Evolutionary conservation across 2,888 invertebrate species (phyloP).

Genomic region (Xestia rhomboidea): DNA sequence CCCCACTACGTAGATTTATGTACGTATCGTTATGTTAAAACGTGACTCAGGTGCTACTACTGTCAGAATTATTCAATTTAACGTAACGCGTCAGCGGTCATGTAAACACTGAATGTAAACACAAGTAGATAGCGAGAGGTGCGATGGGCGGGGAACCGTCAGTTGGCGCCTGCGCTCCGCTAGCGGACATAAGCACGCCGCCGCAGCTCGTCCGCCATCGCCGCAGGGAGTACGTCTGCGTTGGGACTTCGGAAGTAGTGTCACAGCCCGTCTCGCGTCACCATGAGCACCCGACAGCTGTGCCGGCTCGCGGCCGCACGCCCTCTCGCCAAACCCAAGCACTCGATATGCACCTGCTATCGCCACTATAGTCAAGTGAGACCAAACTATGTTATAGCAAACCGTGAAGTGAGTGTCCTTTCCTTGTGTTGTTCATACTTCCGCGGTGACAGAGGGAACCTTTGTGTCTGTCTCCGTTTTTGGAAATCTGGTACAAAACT

Average conservation of each 20-base stretch:
- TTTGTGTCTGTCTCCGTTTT: slow-evolving; percentile 51
- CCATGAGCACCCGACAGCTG: slow-evolving; percentile 85
- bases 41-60: slow-evolving; percentile 64
- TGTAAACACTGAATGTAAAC: slow-evolving; percentile 81
- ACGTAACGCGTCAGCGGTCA: slow-evolving; percentile 77
- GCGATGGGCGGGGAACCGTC: slow-evolving; percentile 72
- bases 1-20: slow-evolving; percentile 43
- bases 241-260: slow-evolving; percentile 58
- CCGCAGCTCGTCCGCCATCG: slow-evolving; percentile 67
- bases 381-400: slow-evolving; percentile 86
- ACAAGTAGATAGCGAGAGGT: slow-evolving; percentile 79
- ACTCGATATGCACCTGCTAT: slow-evolving; percentile 76
- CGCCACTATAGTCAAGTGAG: slow-evolving; percentile 87
- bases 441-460: slow-evolving; percentile 43
- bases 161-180: slow-evolving; percentile 86
- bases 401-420: slow-evolving; percentile 85
- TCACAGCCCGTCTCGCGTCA: slow-evolving; percentile 64
- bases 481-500: slow-evolving; percentile 14
- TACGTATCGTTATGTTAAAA: slow-evolving; percentile 12
- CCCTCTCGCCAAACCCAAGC: slow-evolving; percentile 72
- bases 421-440: slow-evolving; percentile 58
- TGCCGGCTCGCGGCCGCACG: slow-evolving; percentile 76
- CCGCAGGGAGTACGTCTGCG: slow-evolving; percentile 43
- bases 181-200: slow-evolving; percentile 75
- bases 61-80: slow-evolving; percentile 68